Conservation (phyloP, 2,888 invertebrate genomes). For the Synergus japonicus region DNA sequence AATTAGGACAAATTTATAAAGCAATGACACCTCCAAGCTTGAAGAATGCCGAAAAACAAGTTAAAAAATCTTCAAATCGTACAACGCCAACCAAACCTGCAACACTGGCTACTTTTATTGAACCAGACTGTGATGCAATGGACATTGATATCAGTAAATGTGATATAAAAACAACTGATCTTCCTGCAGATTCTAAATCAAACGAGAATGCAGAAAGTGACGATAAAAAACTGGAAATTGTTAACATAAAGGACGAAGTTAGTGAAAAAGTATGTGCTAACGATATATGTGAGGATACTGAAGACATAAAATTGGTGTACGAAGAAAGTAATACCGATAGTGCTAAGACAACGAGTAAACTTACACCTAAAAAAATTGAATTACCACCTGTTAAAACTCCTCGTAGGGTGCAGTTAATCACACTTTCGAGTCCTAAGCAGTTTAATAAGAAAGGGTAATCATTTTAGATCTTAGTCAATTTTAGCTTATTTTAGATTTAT, state of each 20-base stretch:
- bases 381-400: conserved; percentile 79
- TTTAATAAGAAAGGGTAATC: conserved; percentile 78
- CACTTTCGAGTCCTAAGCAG: conserved; percentile 88
- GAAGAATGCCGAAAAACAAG: conserved; percentile 39
- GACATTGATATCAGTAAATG: conserved; percentile 66
- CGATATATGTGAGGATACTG: conserved; percentile 76
- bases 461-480: background rate
- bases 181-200: conserved; percentile 33
- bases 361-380: conserved; percentile 62
- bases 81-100: conserved; percentile 35
- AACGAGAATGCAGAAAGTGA: conserved; percentile 38
- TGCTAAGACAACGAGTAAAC: conserved; percentile 61
- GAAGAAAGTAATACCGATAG: conserved; percentile 75
- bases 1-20: conserved; percentile 83
- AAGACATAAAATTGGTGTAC: conserved; percentile 82
- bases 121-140: conserved; percentile 70
- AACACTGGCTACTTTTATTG: conserved; percentile 50
- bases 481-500: too few relatives aligned
- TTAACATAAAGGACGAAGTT: conserved; percentile 54
- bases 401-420: conserved; percentile 85
- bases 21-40: conserved; percentile 68
- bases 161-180: conserved; percentile 15
- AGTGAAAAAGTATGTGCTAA: conserved; percentile 45
- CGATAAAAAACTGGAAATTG: conserved; percentile 44
- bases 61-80: conserved; percentile 22